These are phyloP conservation scores for Drosophila melanosoma DNA, from an alignment of 2,888 invertebrate genomes.

Conservation along the genomic window DNA sequence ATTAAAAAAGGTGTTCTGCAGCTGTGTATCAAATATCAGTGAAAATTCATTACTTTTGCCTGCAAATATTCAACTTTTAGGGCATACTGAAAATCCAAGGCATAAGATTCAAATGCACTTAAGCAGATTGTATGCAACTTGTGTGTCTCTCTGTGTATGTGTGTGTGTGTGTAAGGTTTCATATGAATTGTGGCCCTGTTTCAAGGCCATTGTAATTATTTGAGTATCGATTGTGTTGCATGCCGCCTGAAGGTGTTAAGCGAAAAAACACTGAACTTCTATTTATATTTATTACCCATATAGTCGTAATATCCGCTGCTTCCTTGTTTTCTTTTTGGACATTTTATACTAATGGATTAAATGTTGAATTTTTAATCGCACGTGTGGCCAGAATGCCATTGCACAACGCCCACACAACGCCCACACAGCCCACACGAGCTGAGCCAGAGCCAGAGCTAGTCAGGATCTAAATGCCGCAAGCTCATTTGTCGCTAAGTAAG, in stretches of 20 bases:
- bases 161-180: not conserved
- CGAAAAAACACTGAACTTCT: conserved; percentile 5
- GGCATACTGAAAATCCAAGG: conserved; percentile 11
- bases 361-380: conserved; percentile 61
- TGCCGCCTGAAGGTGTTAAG: conserved; percentile 23
- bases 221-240: conserved; percentile 71
- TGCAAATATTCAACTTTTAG: not conserved
- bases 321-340: not conserved
- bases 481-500: conserved; percentile 64
- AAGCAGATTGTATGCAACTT: conserved; percentile 26
- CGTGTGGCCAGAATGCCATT: conserved; percentile 29
- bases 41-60: not conserved
- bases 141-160: conserved; percentile 10
- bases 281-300: conserved; percentile 21
- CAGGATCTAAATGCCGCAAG: conserved; percentile 33
- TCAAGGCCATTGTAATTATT: conserved; percentile 70
- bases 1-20: not conserved
- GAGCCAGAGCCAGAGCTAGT: not conserved
- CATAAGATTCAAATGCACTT: conserved; percentile 49
- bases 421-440: not conserved
- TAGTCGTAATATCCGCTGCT: conserved; percentile 3
- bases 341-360: conserved; percentile 66
- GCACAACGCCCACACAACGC: conserved; percentile 4
- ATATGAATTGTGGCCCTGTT: conserved; percentile 25
- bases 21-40: not conserved